phyloP scores from a whole-genome alignment of 92 coral and sea anemone species.

The Anthopleura xanthogrammica region DNA sequence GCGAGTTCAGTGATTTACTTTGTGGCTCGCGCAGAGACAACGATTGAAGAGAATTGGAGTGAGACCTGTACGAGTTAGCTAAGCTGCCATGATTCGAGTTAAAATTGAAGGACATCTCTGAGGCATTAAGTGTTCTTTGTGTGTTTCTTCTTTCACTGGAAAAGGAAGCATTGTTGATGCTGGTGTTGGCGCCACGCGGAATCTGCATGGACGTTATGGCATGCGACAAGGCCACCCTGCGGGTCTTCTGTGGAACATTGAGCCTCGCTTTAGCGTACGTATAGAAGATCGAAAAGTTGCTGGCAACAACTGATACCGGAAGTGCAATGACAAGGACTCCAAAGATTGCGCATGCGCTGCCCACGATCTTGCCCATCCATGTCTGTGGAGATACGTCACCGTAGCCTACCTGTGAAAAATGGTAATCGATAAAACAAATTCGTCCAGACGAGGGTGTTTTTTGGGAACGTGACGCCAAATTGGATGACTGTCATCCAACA shows the following conservation, averaged over 20 bases:
- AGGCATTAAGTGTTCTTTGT: conserved; percentile 56
- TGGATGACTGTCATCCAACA: neutral
- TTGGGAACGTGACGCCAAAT: neutral
- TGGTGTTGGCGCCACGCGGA: conserved; percentile 49
- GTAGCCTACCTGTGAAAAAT: conserved; percentile 82
- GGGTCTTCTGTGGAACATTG: conserved; percentile 84
- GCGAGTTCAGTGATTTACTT: conserved; percentile 62
- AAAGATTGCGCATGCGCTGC: conserved; percentile 95
- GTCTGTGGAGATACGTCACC: conserved; percentile 94
- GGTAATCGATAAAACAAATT: conserved; percentile 6
- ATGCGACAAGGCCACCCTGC: conserved; percentile 87
- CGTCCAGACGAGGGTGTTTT: neutral
- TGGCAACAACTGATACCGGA: conserved; percentile 96
- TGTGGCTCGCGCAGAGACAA: conserved; percentile 21
- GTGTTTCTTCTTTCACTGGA: conserved; percentile 78
- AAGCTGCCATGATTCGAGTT: conserved; percentile 30
- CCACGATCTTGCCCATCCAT: conserved; percentile 93
- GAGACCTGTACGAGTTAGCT: conserved; percentile 24
- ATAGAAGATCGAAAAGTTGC: conserved; percentile 91
- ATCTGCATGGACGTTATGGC: conserved; percentile 87
- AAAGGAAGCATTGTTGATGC: conserved; percentile 56
- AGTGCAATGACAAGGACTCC: conserved; percentile 98
- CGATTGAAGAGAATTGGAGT: conserved; percentile 25
- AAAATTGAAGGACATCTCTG: conserved; percentile 57
- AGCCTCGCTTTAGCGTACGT: conserved; percentile 99